Percentiles rank a stretch among this genome's conserved stretches.
phyloP scores from a whole-genome alignment of 2,113 vertebrate genomes.

The Hypomesus transpacificus region DNA sequence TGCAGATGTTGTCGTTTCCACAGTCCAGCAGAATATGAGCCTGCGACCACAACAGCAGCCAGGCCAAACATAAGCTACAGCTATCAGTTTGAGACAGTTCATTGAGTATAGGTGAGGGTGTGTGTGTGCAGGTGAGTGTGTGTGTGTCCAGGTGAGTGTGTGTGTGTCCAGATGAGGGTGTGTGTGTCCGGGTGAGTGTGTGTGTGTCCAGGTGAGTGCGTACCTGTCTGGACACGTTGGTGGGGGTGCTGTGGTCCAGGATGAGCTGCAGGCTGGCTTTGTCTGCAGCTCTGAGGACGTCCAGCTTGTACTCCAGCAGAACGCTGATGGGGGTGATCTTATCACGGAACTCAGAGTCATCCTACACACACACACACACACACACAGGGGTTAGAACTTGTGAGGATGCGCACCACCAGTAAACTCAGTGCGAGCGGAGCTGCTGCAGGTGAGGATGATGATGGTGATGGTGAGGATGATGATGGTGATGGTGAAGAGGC shows the following conservation, averaged over 20 bases:
- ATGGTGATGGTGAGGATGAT: too few relatives aligned
- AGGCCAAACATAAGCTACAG: neutral
- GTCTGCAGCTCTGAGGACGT: conserved; percentile 80
- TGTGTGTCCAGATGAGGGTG: neutral
- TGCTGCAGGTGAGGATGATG: conserved; percentile 27
- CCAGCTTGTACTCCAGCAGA: conserved; percentile 88
- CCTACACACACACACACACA: conserved; percentile 62
- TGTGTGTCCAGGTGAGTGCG: too few relatives aligned
- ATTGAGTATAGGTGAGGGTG: neutral
- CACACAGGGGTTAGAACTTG: neutral
- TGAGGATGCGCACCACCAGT: too few relatives aligned
- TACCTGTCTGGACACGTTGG: conserved; percentile 81
- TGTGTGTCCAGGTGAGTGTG: neutral
- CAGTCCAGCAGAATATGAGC: conserved; percentile 81
- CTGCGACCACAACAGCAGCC: conserved; percentile 42
- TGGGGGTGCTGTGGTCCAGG: conserved; percentile 80
- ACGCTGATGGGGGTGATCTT: conserved; percentile 94
- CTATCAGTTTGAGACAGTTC: neutral
- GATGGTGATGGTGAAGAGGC: neutral
- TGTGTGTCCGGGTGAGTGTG: too few relatives aligned
- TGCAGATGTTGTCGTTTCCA: conserved; percentile 82
- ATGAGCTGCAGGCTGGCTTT: conserved; percentile 82
- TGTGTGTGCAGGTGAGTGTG: neutral
- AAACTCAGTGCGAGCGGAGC: conserved; percentile 72
- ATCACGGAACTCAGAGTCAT: conserved; percentile 92